Percentiles rank a stretch among this genome's conserved stretches.
Evolutionary conservation across 2,888 invertebrate species (phyloP).

Genomic region (Trichogramma dendrolimi): DNA sequence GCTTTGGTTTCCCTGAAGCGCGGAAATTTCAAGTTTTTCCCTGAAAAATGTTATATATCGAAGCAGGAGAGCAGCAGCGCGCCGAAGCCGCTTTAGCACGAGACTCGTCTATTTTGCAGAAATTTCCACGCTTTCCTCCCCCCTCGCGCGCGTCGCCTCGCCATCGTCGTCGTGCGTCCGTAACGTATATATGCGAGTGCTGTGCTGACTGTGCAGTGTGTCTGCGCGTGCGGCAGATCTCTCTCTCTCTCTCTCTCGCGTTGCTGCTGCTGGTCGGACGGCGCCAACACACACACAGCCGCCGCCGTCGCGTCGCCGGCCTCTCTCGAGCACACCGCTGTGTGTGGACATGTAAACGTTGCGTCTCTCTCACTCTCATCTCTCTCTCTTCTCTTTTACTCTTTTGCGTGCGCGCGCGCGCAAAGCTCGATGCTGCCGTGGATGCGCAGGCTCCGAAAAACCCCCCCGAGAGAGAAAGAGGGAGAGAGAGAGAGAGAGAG

Average conservation of each 20-base stretch:
- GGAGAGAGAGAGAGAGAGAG: too few relatives aligned
- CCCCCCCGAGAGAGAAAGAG: too few relatives aligned
- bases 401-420: too few relatives aligned
- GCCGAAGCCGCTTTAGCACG: constrained; percentile 39
- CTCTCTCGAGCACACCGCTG: constrained; percentile 1
- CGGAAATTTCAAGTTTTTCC: constrained; percentile 58
- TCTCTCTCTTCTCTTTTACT: too few relatives aligned
- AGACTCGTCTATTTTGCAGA: constrained; percentile 43
- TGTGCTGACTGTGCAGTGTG: neutral
- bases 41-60: constrained; percentile 60
- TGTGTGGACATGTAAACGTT: neutral
- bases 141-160: neutral
- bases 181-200: neutral
- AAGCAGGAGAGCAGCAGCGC: constrained; percentile 54
- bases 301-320: neutral
- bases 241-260: neutral
- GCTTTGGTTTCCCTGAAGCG: constrained; percentile 52
- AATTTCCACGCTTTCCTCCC: constrained; percentile 31
- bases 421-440: too few relatives aligned
- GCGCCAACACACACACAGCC: neutral
- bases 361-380: too few relatives aligned
- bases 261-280: neutral
- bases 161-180: neutral
- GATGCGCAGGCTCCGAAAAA: too few relatives aligned
- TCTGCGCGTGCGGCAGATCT: neutral